Conservation (phyloP, 2,113 vertebrate genomes). For the Siniperca knerii region DNA sequence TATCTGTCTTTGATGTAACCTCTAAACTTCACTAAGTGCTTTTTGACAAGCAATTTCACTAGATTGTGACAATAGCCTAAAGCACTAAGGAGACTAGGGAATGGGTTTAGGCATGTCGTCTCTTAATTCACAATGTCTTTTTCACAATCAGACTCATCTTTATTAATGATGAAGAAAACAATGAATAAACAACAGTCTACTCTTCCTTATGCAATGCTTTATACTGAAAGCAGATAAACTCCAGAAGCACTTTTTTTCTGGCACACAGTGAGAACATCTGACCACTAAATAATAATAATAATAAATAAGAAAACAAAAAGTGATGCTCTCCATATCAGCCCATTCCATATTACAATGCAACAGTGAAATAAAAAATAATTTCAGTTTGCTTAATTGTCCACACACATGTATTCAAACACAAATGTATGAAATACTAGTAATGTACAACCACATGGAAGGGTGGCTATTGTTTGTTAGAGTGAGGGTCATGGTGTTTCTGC, state of each 20-base stretch:
- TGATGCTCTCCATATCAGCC: neutral
- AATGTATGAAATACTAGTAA: slow-evolving; percentile 9
- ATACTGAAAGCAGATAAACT: slow-evolving; percentile 45
- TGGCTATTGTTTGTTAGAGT: slow-evolving; percentile 12
- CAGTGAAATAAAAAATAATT: neutral
- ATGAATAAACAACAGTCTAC: slow-evolving; percentile 59
- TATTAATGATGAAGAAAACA: slow-evolving; percentile 49
- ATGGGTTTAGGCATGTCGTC: neutral
- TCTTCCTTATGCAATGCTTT: slow-evolving; percentile 38
- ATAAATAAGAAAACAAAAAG: neutral
- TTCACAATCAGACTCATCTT: slow-evolving; percentile 48
- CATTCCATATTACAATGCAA: neutral
- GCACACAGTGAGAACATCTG: slow-evolving; percentile 26
- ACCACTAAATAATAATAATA: slow-evolving; percentile 22
- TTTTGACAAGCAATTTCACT: slow-evolving; percentile 20
- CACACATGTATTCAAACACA: neutral
- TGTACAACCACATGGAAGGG: neutral
- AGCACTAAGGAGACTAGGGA: neutral
- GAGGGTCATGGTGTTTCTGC: slow-evolving; percentile 26
- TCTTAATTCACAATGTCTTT: slow-evolving; percentile 17
- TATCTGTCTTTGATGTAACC: slow-evolving; percentile 8
- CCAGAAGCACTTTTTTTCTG: neutral
- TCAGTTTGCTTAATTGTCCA: neutral
- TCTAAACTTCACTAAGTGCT: slow-evolving; percentile 3
- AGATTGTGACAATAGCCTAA: slow-evolving; percentile 42